Evolutionary conservation across 1,140 invertebrate genomes (phyloP), one percentile per base, ranked within the genome.

Genomic region (Semibalanus balanoides): DNA sequence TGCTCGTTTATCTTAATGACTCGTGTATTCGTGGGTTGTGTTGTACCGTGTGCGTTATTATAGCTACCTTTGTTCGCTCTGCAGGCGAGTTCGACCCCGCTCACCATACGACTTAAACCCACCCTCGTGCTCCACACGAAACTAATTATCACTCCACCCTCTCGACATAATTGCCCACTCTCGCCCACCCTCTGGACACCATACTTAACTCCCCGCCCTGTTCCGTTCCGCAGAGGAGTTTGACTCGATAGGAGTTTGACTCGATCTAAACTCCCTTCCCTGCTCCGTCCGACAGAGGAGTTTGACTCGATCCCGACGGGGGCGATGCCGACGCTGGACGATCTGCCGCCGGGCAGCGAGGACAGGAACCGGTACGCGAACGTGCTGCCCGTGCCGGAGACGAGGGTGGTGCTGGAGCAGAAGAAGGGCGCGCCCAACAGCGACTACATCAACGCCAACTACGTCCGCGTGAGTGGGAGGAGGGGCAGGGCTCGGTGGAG

Each of bases 351-450:
- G 0, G 94, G 93, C 0, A 92, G 91, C 71, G 94, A 96, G 81
- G 88, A 92, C 74, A 96, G 96, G 84, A 97, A 97, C 84, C 88
- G 94, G 80, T 97, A 94, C 85, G 93, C 94, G 70, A 97, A 97
- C 85, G 93, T 96, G 40, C 91, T 96, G 80, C 95, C 95, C 74
- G 87, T 95, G 80, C 93, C 93, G 74, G 81, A 83, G 76, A 95
- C 93, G 30, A 87, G 94, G 80, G 94, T 96, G 0, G 87, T 88
- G 35, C 85, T 95, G 22, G 82, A 81, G 31, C 80, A 79, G 85
- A 87, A 80, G 85, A 88, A 89, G 78, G 89, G 89, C 75, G 90
- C 92, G 82, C 88, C 89, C 14, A 90, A 89, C 77, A 90, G 90
- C 43, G 92, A 94, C 82, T 97, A 96, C 83, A 96, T 97, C 78